Evolutionary conservation across 1,140 invertebrate species (phyloP), one percentile per base, ranked within the genome.

Genomic region (Manduca sexta): DNA sequence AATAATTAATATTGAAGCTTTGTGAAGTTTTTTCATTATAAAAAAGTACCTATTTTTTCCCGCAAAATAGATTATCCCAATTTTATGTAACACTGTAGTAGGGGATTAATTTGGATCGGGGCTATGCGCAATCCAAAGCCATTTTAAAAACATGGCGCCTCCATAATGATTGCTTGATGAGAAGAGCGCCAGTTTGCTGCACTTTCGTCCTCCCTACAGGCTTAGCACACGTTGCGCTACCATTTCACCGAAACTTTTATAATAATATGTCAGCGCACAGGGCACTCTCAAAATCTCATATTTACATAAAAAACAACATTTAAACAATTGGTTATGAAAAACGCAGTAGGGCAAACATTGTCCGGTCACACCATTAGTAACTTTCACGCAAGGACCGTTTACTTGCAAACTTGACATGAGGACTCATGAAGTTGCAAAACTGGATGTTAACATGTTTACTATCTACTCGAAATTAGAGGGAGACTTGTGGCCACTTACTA

Each of bases 91-190:
- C 66, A 77, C 72, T 66, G 72, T 76, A 71, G 70, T 73, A 70
- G 60, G 62, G 67, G 67, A 77, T 80, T 80, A 75, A 78, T 73
- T 74, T 80, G 61, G 69, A 74, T 69, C 69, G 52, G 61, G 66
- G 66, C 57, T 70, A 64, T 67, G 67, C 61, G 69, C 60, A 70
- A 69, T 70, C 64, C 62, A 69, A 70, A 70, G 70, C 72, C 74
- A 67, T 83, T 83, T 83, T 73, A 81, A 83, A 83, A 83, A 83
- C 77, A 72, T 83, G 79, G 79, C 72, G 76, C 79, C 55, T 60
- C 57, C 69, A 68, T 81, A 83, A 83, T 79, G 77, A 77, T 72
- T 68, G 68, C 74, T 79, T 79, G 74, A 79, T 79, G 62, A 68
- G 74, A 73, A 63, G 29, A 31, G 42, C 62, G 63, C 60, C 67